Percentiles rank a stretch among this genome's conserved stretches.
Conservation (phyloP, 2,888 invertebrate species). For the Augiades crinisus region DNA sequence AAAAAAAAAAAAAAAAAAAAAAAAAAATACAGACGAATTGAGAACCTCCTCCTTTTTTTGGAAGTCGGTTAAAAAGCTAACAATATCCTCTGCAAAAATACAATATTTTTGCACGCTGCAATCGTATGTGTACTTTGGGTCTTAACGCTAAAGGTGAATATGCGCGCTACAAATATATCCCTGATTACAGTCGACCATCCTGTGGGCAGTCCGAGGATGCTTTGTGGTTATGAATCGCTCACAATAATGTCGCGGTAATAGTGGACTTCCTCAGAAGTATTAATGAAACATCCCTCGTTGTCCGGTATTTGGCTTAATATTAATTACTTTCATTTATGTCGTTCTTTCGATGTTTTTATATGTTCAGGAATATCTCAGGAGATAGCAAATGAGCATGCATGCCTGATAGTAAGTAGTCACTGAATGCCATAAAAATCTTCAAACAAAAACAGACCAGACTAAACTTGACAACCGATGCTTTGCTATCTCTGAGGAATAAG, state of each 20-base stretch:
- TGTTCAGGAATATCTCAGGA: no score
- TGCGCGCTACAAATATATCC: conserved; percentile 15
- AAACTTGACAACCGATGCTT: no score
- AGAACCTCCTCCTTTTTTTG: no score
- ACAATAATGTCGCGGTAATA: conserved; percentile 24
- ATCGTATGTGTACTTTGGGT: conserved; percentile 5
- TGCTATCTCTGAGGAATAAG: no score
- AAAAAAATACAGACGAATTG: no score
- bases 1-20: no score
- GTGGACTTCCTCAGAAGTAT: conserved; percentile 14
- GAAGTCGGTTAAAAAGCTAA: conserved; percentile 22
- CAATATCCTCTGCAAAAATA: conserved; percentile 19
- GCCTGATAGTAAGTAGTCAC: no score
- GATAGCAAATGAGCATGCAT: no score
- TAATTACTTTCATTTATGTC: conserved; percentile 9
- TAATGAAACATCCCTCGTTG: conserved; percentile 10
- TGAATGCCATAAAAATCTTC: no score
- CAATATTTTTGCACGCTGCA: background rate
- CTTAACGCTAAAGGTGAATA: background rate
- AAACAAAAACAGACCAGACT: no score
- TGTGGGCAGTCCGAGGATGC: conserved; percentile 20
- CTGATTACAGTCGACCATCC: conserved; percentile 9
- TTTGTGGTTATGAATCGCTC: conserved; percentile 18
- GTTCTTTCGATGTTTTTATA: background rate
- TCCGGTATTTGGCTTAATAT: conserved; percentile 11